Evolutionary conservation across 2,113 vertebrate genomes (phyloP), one percentile per base, ranked within the genome.

Genomic region (Epinephelus moara): DNA sequence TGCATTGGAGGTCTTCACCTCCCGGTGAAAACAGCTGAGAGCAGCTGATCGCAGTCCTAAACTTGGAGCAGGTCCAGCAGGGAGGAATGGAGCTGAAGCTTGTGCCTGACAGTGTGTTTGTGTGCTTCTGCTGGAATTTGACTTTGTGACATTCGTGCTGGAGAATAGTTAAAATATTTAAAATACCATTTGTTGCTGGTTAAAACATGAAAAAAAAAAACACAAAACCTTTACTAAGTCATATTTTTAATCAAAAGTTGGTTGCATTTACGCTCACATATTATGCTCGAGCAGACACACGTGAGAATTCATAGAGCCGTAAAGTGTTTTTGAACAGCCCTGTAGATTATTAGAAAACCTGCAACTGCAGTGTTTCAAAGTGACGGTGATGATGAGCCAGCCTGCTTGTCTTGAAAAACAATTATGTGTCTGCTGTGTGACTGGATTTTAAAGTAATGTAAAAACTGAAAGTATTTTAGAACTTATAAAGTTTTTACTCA

Each of bases 1-100:
- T 70, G 75, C 25, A 56, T 18, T 60, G 71, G 59, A 62, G 60
- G 88, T 78, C 80, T 11, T 33, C 70, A 23, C 55, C 57, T 73
- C 57, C 70, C 10, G 33, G 30, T 64, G 52, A 37, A 76, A 83
- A 56, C 80, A 86, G 71, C 75, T 77, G 67, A 69, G 37, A 80
- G 49, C 84, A 78, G 82, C 83, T 85, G 73, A 79, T 87, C 2
- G 37, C 73, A 18, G 13, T 68, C 70, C 82, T 59, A 42, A 50
- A 60, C 45, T 23, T 82, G 83, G 74, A 85, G 73, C 59, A n/a
- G 13, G 49, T 77, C 73, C 83, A 78, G 4, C 80, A 27, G 61
- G 50, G 1, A 69, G 55, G 57, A 68, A 49, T 47, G 70, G 37
- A 75, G 75, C 63, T 57, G 17, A 3, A 68, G 53, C 66, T 23